These are phyloP conservation scores for Porites australiensis DNA, from an alignment of 64 coral and sea anemone species.

Conservation along the genomic window DNA sequence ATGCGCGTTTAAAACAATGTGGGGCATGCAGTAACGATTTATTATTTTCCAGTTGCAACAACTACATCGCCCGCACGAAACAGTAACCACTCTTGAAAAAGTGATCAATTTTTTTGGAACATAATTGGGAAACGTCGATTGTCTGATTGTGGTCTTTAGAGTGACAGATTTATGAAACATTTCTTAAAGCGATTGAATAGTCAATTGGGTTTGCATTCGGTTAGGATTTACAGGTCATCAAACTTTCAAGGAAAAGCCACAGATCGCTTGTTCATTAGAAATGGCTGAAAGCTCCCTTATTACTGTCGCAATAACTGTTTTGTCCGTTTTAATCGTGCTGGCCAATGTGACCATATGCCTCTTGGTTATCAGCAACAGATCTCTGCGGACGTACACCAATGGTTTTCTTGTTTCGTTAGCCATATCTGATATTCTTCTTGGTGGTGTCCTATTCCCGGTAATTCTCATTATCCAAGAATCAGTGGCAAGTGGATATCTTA, in stretches of 20 bases:
- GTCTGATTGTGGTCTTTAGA: too few relatives aligned
- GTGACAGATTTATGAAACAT: too few relatives aligned
- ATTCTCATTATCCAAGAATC: background rate
- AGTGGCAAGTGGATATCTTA: background rate
- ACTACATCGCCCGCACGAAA: background rate
- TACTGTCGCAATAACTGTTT: background rate
- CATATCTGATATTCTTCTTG: slow-evolving; percentile 64
- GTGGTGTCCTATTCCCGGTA: slow-evolving; percentile 51
- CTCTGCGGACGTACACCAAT: slow-evolving; percentile 75
- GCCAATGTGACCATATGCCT: slow-evolving; percentile 44
- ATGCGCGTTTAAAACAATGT: background rate
- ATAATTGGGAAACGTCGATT: too few relatives aligned
- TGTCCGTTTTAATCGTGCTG: background rate
- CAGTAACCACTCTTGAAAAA: background rate
- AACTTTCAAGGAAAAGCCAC: background rate
- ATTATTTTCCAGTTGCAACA: background rate
- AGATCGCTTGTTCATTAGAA: background rate
- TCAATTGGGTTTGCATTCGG: too few relatives aligned
- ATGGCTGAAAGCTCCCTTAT: background rate
- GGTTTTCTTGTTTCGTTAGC: slow-evolving; percentile 74
- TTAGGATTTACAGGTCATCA: too few relatives aligned
- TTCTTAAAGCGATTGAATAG: too few relatives aligned
- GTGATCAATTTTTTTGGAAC: too few relatives aligned
- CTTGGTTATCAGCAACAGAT: slow-evolving; percentile 52
- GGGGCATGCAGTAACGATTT: background rate